Conservation (phyloP, 2,797 vertebrate species). For the Anniella stebbinsi region DNA sequence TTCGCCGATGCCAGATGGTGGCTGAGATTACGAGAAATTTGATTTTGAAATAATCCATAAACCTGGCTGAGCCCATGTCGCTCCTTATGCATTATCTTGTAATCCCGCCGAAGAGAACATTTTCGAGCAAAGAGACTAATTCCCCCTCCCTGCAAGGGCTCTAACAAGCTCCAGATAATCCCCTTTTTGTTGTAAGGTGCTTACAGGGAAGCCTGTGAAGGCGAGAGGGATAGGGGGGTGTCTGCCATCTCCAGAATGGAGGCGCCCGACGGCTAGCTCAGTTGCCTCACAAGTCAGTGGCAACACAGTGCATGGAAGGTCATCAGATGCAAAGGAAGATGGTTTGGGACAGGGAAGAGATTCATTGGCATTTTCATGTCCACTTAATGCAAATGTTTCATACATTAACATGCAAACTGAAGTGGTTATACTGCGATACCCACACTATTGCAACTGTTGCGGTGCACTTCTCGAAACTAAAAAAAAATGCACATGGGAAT, state of each 20-base stretch:
- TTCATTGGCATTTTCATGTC: neutral
- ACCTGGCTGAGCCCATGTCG: conserved; percentile 74
- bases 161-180: conserved; percentile 72
- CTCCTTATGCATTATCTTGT: conserved; percentile 75
- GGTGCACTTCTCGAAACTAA: neutral
- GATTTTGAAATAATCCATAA: conserved; percentile 81
- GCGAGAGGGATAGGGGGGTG: neutral
- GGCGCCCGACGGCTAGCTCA: neutral
- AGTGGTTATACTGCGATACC: no score
- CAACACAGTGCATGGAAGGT: no score
- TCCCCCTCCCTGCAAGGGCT: conserved; percentile 58
- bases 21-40: conserved; percentile 76
- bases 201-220: conserved; percentile 58
- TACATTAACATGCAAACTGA: neutral
- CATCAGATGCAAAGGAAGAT: no score
- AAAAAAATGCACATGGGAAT: neutral
- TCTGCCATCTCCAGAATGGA: conserved; percentile 26
- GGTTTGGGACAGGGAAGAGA: neutral
- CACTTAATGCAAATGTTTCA: neutral
- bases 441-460: neutral
- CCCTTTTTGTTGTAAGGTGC: conserved; percentile 65
- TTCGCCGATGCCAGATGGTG: conserved; percentile 73
- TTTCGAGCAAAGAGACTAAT: conserved; percentile 68
- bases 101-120: conserved; percentile 69
- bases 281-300: neutral